phyloP scores from a whole-genome alignment of 2,113 vertebrate species.

The Hydrolagus affinis region DNA sequence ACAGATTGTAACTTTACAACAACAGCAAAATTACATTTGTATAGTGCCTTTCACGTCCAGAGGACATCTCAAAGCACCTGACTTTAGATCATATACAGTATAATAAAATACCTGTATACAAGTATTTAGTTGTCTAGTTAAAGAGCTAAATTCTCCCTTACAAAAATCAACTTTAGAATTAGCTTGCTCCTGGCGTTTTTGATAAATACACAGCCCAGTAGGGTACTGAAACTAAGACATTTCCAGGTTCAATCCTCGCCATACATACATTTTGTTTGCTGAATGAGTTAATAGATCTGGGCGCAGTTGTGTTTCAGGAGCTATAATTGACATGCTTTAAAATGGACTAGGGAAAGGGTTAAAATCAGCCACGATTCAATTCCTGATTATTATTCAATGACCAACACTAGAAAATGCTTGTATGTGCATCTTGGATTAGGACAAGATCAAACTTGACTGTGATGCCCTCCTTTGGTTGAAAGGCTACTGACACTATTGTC shows the following conservation, averaged over 20 bases:
- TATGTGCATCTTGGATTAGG: neutral
- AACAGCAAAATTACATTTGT: too few species aligned
- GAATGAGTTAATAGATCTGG: neutral
- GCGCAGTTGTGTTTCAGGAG: neutral
- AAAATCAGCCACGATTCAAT: neutral
- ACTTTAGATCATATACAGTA: neutral
- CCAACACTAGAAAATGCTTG: neutral
- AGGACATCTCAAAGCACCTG: too few species aligned
- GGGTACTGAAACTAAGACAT: too few species aligned
- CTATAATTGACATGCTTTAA: neutral
- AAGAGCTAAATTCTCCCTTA: conserved; percentile 1
- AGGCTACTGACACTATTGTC: neutral
- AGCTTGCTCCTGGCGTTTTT: neutral
- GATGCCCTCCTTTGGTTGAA: neutral
- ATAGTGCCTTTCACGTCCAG: too few species aligned
- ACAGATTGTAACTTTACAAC: neutral
- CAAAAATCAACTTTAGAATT: neutral
- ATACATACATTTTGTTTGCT: too few species aligned
- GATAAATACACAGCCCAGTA: neutral
- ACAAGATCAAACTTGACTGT: neutral
- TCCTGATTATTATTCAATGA: neutral
- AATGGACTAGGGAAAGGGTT: neutral
- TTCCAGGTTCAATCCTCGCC: neutral
- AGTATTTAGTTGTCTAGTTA: neutral
- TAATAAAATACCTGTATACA: neutral